Conservation (phyloP, 2,888 invertebrate genomes). For the Standfussiana lucernea region DNA sequence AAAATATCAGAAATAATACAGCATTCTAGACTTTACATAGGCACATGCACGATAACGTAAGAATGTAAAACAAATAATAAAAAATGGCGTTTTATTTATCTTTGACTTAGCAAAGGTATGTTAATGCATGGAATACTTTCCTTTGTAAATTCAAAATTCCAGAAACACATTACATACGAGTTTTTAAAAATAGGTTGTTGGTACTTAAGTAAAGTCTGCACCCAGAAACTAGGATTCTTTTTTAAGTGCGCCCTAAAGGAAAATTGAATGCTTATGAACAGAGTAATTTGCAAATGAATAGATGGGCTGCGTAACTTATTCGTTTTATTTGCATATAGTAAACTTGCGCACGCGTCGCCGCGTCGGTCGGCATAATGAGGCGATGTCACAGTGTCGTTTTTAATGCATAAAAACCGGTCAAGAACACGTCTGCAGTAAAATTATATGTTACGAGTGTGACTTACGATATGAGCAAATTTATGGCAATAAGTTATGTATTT, state of each 20-base stretch:
- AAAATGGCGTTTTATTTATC: slow-evolving; percentile 15
- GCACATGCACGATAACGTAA: slow-evolving; percentile 6
- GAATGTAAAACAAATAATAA: slow-evolving; percentile 12
- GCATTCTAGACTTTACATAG: slow-evolving; percentile 16
- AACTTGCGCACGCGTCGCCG: slow-evolving; percentile 59
- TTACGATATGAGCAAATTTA: slow-evolving; percentile 25
- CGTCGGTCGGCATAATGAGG: slow-evolving; percentile 57
- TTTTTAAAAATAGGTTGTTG: slow-evolving; percentile 11
- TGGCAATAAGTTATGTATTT: slow-evolving; percentile 13
- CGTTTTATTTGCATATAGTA: slow-evolving; percentile 46
- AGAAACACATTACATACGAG: not conserved
- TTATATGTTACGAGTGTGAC: slow-evolving; percentile 31
- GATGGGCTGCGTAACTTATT: slow-evolving; percentile 51
- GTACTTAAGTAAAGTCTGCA: not conserved
- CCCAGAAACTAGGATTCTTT: not conserved
- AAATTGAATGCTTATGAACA: slow-evolving; percentile 39
- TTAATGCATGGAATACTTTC: slow-evolving; percentile 27
- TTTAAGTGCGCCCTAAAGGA: slow-evolving; percentile 20
- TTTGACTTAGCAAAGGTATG: slow-evolving; percentile 14
- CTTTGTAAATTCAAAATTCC: not conserved
- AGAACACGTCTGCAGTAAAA: slow-evolving; percentile 38
- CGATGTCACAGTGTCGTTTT: slow-evolving; percentile 40
- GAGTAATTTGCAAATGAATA: slow-evolving; percentile 69
- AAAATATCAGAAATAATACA: slow-evolving; percentile 29
- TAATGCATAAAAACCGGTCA: slow-evolving; percentile 35